These are phyloP conservation scores for Pomatorhinus ruficollis DNA, from an alignment of 2,113 vertebrate species.

Conservation along the genomic window DNA sequence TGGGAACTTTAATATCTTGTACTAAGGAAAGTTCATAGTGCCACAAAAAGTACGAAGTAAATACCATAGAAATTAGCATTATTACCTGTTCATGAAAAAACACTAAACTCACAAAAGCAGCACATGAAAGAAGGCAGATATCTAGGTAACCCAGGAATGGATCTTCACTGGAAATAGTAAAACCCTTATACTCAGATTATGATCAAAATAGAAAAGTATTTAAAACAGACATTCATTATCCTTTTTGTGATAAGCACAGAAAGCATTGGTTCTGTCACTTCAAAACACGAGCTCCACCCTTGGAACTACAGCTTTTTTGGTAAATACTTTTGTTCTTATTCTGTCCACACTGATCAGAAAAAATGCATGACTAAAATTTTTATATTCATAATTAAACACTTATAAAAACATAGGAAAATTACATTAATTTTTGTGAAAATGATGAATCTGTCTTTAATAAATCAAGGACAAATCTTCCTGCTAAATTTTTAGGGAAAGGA, in stretches of 20 bases:
- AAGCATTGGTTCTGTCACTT: not conserved
- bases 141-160: not conserved
- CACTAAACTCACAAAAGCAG: not conserved
- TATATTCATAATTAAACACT: not conserved
- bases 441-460: not conserved
- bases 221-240: not conserved
- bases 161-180: not conserved
- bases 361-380: not conserved
- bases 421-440: not conserved
- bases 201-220: not conserved
- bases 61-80: not conserved
- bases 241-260: not conserved
- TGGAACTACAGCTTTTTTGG: not conserved
- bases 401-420: not conserved
- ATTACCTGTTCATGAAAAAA: not conserved
- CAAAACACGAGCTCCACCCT: not conserved
- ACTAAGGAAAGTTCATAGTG: not conserved
- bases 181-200: not conserved
- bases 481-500: not conserved
- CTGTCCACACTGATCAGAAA: not conserved
- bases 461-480: not conserved
- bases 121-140: not conserved
- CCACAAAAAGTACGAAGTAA: not conserved
- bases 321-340: not conserved
- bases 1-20: not conserved